phyloP scores from a whole-genome alignment of 2,888 invertebrate species.

The Cerceris rybyensis region DNA sequence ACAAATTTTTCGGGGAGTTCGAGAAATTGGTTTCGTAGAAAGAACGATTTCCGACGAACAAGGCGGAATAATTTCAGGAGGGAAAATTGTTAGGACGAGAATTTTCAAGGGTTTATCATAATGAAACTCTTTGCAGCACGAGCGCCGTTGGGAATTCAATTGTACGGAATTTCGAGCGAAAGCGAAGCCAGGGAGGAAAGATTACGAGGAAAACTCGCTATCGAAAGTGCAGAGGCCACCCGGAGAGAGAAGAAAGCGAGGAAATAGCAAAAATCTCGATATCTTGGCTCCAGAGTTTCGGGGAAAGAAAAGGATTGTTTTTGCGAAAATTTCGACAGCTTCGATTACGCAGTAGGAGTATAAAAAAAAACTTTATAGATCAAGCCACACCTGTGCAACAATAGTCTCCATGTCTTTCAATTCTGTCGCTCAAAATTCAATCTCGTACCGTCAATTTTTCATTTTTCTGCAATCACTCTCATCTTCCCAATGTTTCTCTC shows the following conservation, averaged over 20 bases:
- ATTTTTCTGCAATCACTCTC: too few species aligned
- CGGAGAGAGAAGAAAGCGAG: neutral
- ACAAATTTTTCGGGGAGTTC: neutral
- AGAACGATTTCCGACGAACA: neutral
- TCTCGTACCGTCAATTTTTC: too few species aligned
- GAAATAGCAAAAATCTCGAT: constrained; percentile 9
- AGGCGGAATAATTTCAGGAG: neutral
- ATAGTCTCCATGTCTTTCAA: too few species aligned
- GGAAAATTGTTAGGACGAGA: constrained; percentile 15
- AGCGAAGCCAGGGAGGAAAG: constrained; percentile 1
- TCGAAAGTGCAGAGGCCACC: neutral
- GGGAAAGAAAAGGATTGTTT: neutral
- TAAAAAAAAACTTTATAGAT: too few species aligned
- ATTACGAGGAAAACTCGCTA: neutral
- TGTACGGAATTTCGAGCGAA: neutral
- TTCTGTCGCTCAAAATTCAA: too few species aligned
- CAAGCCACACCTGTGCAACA: too few species aligned
- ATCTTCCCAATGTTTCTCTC: too few species aligned
- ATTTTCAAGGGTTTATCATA: neutral
- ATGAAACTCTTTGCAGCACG: neutral
- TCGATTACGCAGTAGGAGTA: too few species aligned
- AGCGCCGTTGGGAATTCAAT: constrained; percentile 17
- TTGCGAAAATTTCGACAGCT: neutral
- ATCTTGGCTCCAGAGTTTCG: neutral
- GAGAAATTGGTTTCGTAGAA: neutral